Percentiles rank a stretch among this genome's conserved stretches.
phyloP scores from a whole-genome alignment of 1,140 invertebrate species.

The Aradophagus sp. region DNA sequence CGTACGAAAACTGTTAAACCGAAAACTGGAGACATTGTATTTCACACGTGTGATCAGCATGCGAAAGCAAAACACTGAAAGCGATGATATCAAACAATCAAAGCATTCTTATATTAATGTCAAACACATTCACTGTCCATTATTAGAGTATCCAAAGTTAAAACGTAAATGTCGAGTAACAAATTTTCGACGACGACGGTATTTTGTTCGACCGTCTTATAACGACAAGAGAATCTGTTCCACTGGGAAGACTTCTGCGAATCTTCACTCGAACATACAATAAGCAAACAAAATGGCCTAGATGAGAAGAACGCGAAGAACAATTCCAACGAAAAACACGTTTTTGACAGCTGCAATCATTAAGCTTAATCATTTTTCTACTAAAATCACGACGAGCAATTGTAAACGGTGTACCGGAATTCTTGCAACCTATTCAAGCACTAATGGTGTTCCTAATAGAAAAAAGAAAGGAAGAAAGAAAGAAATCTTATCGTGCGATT shows the following conservation, averaged over 20 bases:
- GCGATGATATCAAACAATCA: slow-evolving; percentile 20
- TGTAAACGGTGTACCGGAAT: no score
- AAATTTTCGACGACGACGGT: no score
- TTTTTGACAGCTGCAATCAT: no score
- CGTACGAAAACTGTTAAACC: slow-evolving; percentile 30
- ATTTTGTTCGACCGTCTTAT: no score
- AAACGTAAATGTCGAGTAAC: no score
- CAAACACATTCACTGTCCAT: slow-evolving; percentile 13
- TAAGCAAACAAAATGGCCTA: slow-evolving; percentile 44
- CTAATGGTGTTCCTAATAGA: no score
- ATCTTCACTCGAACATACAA: slow-evolving; percentile 34
- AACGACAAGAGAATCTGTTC: slow-evolving; percentile 16
- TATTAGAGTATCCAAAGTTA: no score
- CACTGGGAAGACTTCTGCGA: slow-evolving; percentile 17
- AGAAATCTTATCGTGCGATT: no score
- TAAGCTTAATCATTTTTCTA: no score
- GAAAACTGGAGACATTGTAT: slow-evolving; percentile 20
- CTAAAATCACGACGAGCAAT: no score
- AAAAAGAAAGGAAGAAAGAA: no score
- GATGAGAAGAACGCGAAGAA: slow-evolving; percentile 24
- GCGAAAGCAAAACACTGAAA: slow-evolving; percentile 10
- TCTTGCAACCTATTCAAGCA: no score
- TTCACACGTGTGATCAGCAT: slow-evolving; percentile 27
- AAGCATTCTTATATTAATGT: slow-evolving; percentile 14
- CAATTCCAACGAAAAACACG: slow-evolving; percentile 41